Conservation (phyloP, 2,888 invertebrate species). For the Argyra leucocephala region DNA sequence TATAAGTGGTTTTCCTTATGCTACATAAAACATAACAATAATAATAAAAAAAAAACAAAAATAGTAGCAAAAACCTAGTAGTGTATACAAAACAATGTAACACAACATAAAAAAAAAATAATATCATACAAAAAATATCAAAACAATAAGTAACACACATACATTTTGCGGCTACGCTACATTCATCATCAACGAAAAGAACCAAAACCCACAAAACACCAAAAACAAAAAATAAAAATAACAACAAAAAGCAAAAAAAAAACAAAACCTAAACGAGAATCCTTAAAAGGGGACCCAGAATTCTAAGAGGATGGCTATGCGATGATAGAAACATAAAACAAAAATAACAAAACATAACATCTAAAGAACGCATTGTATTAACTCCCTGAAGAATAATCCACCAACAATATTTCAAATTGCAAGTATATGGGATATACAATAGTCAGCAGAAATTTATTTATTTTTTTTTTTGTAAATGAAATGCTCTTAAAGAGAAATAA, state of each 20-base stretch:
- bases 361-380: not conserved
- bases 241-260: not conserved
- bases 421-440: not conserved
- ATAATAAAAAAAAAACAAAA: not conserved
- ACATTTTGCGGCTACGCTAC: not conserved
- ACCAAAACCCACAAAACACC: too few relatives aligned
- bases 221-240: not conserved
- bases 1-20: slow-evolving; percentile 1
- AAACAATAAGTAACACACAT: not conserved
- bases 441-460: not conserved
- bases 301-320: not conserved
- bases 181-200: not conserved
- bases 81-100: not conserved
- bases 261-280: not conserved
- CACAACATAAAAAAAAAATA: not conserved
- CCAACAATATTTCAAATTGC: not conserved
- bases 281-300: not conserved
- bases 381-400: not conserved
- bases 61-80: not conserved
- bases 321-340: not conserved
- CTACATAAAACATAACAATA: not conserved
- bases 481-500: not conserved
- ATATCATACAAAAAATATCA: not conserved
- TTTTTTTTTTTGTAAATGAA: not conserved
- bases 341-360: not conserved